Evolutionary conservation across 2,888 invertebrate species (phyloP).

Genomic region (Smittia aterrima): DNA sequence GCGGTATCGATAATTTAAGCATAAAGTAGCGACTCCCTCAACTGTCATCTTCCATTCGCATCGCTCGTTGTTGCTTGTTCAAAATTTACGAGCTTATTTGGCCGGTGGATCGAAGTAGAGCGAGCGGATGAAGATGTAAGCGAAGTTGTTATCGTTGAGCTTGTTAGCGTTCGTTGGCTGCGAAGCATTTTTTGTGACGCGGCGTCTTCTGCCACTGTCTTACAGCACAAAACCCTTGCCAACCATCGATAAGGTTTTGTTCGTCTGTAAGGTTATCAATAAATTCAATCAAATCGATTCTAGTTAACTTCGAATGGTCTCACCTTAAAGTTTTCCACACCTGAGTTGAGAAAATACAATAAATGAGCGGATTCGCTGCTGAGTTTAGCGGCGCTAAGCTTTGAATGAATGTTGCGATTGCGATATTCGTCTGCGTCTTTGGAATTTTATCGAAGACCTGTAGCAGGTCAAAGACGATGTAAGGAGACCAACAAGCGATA

Average conservation of each 20-base stretch:
- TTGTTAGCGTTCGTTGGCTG: constrained; percentile 19
- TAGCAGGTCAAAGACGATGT: constrained; percentile 86
- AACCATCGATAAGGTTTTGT: constrained; percentile 70
- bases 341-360: constrained; percentile 88
- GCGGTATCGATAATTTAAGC: background rate
- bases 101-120: constrained; percentile 10
- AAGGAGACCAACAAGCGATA: constrained; percentile 93
- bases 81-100: constrained; percentile 29
- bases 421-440: constrained; percentile 73
- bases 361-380: constrained; percentile 91
- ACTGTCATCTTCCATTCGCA: constrained; percentile 16
- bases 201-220: constrained; percentile 44
- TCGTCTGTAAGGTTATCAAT: constrained; percentile 46
- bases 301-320: constrained; percentile 45
- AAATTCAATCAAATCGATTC: background rate
- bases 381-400: constrained; percentile 89
- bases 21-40: constrained; percentile 3
- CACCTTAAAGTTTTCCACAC: constrained; percentile 83
- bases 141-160: constrained; percentile 26
- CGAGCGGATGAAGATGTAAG: background rate
- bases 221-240: constrained; percentile 55
- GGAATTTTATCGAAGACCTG: constrained; percentile 85
- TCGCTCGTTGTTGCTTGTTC: background rate
- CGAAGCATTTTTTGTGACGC: constrained; percentile 23
- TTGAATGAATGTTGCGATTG: constrained; percentile 86